Evolutionary conservation across 2,797 vertebrate genomes (phyloP).

Genomic region (Tenualosa thibaudeaui): DNA sequence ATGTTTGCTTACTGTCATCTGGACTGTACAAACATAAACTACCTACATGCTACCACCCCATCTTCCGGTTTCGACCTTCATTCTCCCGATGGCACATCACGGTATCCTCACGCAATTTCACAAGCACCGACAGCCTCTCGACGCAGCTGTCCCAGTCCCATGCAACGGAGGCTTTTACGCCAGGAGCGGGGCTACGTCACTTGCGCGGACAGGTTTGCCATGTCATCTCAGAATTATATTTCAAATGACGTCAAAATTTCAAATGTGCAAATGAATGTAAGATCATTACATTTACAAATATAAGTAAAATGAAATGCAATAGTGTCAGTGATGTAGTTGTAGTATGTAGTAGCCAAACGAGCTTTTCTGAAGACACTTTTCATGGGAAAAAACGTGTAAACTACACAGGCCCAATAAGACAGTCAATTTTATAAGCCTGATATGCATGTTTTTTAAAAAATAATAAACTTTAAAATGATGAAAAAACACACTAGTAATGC

Average conservation of each 20-base stretch:
- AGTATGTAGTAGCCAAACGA: no score
- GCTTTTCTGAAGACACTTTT: no score
- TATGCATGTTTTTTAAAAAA: no score
- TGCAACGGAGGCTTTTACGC: neutral
- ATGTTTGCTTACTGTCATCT: slow-evolving; percentile 22
- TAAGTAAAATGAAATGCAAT: no score
- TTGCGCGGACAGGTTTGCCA: neutral
- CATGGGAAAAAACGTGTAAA: no score
- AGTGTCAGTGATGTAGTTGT: no score
- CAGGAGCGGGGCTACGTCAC: slow-evolving; percentile 32
- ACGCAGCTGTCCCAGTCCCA: neutral
- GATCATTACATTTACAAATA: no score
- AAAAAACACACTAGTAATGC: neutral
- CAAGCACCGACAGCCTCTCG: neutral
- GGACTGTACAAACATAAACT: slow-evolving; percentile 8
- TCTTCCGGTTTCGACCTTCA: slow-evolving; percentile 11
- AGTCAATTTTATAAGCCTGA: no score
- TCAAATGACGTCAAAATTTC: slow-evolving; percentile 30
- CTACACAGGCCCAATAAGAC: no score
- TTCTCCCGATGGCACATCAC: neutral
- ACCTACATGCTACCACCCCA: neutral
- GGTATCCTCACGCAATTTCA: neutral
- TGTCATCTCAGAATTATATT: slow-evolving; percentile 32
- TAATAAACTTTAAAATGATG: no score
- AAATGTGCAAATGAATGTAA: neutral